These are phyloP conservation scores for Nephrocerus scutellatus DNA, from an alignment of 2,888 invertebrate species.

Conservation along the genomic window DNA sequence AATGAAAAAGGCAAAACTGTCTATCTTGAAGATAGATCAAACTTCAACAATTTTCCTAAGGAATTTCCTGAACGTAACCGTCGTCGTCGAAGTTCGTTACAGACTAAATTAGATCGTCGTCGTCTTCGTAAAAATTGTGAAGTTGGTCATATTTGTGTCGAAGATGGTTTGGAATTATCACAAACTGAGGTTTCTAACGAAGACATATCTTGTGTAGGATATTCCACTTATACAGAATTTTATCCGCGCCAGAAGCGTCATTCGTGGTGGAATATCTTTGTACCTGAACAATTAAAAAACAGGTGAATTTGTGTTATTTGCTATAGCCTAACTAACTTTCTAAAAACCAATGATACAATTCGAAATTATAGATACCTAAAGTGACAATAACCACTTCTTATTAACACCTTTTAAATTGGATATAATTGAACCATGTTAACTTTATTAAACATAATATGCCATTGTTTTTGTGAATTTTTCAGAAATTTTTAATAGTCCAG, in stretches of 20 bases:
- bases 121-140: slow-evolving; percentile 45
- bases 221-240: slow-evolving; percentile 34
- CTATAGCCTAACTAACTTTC: too few relatives aligned
- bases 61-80: slow-evolving; percentile 39
- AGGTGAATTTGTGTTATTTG: too few relatives aligned
- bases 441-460: too few relatives aligned
- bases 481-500: too few relatives aligned
- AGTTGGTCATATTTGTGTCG: slow-evolving; percentile 16
- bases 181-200: slow-evolving; percentile 25
- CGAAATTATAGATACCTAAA: too few relatives aligned
- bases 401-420: too few relatives aligned
- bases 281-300: slow-evolving; percentile 65
- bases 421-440: too few relatives aligned
- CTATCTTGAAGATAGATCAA: slow-evolving; percentile 39
- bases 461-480: too few relatives aligned
- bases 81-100: slow-evolving; percentile 45
- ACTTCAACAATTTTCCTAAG: slow-evolving; percentile 21
- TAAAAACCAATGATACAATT: too few relatives aligned
- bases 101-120: slow-evolving; percentile 45
- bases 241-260: slow-evolving; percentile 60
- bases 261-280: slow-evolving; percentile 87
- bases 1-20: slow-evolving; percentile 38
- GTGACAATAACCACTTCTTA: too few relatives aligned
- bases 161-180: slow-evolving; percentile 5
- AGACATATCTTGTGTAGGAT: slow-evolving; percentile 23